Conservation (phyloP, 2,888 invertebrate species). For the Muschampia plurimacula region DNA sequence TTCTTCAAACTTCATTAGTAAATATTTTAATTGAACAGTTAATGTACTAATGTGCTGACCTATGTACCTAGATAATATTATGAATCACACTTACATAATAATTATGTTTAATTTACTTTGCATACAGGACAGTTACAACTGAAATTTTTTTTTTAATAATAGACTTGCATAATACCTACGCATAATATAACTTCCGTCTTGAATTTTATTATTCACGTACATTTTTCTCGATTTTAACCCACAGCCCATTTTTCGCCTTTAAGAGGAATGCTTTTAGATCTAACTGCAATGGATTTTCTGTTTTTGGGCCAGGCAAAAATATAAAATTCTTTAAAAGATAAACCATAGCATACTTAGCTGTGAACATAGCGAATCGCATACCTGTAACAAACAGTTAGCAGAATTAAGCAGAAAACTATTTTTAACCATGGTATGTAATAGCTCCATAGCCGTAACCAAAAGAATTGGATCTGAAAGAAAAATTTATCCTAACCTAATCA, state of each 20-base stretch:
- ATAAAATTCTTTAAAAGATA: slow-evolving; percentile 46
- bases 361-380: slow-evolving; percentile 48
- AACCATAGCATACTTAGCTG: slow-evolving; percentile 48
- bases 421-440: no score
- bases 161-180: not conserved
- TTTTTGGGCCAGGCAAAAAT: slow-evolving; percentile 45
- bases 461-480: no score
- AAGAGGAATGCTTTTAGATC: slow-evolving; percentile 43
- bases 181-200: not conserved
- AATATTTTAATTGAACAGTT: no score
- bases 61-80: no score
- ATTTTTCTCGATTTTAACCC: slow-evolving; percentile 46
- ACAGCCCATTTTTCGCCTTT: slow-evolving; percentile 46
- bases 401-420: not conserved
- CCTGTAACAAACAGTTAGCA: slow-evolving; percentile 39
- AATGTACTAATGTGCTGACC: no score
- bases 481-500: no score
- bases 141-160: not conserved
- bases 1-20: no score
- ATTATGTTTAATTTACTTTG: no score
- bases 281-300: slow-evolving; percentile 44
- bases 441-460: no score
- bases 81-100: no score
- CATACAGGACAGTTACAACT: no score
- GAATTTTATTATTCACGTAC: not conserved